These are phyloP conservation scores for Ictalurus punctatus DNA, from an alignment of 2,113 vertebrate genomes.

Conservation along the genomic window DNA sequence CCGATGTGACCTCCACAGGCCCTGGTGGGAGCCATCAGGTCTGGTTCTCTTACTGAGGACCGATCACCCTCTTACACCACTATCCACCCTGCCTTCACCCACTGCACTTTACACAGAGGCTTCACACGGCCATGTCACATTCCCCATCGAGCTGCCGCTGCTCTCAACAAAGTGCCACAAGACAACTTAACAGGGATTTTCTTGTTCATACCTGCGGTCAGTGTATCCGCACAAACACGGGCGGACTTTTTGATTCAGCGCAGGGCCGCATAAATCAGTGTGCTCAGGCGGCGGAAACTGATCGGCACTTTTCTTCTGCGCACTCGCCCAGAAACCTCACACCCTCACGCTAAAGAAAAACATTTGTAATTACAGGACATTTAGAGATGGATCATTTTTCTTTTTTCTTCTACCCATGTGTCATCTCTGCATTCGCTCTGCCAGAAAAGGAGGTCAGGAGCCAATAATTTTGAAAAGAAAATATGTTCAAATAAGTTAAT, in stretches of 20 bases:
- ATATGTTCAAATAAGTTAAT: neutral
- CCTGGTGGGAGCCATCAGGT: conserved; percentile 58
- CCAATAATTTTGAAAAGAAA: neutral
- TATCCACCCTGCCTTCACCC: conserved; percentile 47
- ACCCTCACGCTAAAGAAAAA: conserved; percentile 45
- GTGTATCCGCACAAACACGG: conserved; percentile 64
- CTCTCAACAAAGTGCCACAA: conserved; percentile 76
- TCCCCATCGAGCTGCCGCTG: conserved; percentile 67
- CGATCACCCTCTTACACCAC: conserved; percentile 18
- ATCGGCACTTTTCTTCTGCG: conserved; percentile 45
- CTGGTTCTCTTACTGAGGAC: conserved; percentile 57
- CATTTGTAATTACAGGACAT: conserved; percentile 44
- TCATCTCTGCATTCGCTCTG: conserved; percentile 29
- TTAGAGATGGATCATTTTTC: conserved; percentile 23
- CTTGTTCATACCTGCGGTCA: conserved; percentile 79
- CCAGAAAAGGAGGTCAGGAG: conserved; percentile 6
- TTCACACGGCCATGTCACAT: conserved; percentile 72
- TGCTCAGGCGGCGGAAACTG: conserved; percentile 4
- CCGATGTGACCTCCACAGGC: conserved; percentile 54
- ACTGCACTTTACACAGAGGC: conserved; percentile 66
- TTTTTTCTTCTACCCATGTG: conserved; percentile 8
- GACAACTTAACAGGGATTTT: conserved; percentile 85
- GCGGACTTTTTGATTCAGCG: conserved; percentile 53
- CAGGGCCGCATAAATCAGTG: conserved; percentile 41
- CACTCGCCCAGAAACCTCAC: conserved; percentile 37